Conservation (phyloP, 2,797 vertebrate genomes). For the Micrastur ruficollis region DNA sequence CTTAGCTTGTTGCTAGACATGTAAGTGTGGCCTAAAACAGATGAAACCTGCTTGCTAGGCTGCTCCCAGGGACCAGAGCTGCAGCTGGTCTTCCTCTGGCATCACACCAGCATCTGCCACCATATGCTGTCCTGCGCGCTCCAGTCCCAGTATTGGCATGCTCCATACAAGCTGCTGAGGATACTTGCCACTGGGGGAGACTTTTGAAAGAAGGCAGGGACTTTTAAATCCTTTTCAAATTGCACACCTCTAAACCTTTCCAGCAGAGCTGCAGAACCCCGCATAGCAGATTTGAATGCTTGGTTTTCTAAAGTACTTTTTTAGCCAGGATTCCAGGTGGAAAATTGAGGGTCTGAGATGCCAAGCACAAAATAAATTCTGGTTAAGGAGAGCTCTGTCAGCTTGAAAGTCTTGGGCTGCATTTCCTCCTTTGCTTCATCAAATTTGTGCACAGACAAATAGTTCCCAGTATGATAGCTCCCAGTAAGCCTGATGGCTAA, state of each 20-base stretch:
- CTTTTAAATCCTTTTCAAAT: background rate
- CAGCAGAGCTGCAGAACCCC: background rate
- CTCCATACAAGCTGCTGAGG: background rate
- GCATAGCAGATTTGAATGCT: background rate
- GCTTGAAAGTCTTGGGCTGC: background rate
- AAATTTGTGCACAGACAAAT: background rate
- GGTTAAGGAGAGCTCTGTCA: background rate
- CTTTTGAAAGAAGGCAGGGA: background rate
- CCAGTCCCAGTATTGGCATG: accelerated
- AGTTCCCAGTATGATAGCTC: background rate
- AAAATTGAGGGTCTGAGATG: background rate
- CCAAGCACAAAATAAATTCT: background rate
- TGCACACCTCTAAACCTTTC: background rate
- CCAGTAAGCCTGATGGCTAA: background rate
- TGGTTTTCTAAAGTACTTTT: background rate
- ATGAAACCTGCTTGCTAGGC: background rate
- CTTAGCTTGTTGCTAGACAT: background rate
- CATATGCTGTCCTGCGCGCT: accelerated
- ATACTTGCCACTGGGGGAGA: background rate
- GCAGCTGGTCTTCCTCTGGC: background rate
- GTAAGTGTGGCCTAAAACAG: background rate
- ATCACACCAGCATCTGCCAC: accelerated
- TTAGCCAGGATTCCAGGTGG: background rate
- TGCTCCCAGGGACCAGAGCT: background rate
- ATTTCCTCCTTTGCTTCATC: background rate